phyloP scores from a whole-genome alignment of 1,140 invertebrate genomes.

The Trichomalopsis sarcophagae region DNA sequence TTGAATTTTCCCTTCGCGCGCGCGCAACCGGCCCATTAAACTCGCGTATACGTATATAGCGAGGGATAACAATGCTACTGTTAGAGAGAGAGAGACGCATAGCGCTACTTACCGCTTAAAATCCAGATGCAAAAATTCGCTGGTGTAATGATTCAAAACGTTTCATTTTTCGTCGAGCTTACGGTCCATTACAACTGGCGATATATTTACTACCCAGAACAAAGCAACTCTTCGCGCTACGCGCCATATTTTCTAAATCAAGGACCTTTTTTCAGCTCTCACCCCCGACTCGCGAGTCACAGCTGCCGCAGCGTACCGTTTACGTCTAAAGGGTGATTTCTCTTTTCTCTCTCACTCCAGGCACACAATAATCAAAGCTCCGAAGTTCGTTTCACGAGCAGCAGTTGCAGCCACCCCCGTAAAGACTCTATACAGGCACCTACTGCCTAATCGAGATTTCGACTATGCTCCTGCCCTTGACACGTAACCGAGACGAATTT shows the following conservation, averaged over 20 bases:
- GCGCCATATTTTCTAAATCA: neutral
- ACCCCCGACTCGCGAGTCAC: constrained; percentile 7
- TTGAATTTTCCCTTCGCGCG: constrained; percentile 33
- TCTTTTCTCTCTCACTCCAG: constrained; percentile 21
- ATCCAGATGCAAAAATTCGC: neutral
- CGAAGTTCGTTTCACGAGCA: constrained; percentile 25
- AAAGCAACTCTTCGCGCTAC: no score
- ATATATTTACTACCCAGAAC: no score
- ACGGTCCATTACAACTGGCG: no score
- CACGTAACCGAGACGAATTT: constrained; percentile 18
- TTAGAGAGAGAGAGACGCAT: neutral
- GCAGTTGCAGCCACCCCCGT: neutral
- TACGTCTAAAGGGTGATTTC: constrained; percentile 16
- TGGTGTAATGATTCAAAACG: neutral
- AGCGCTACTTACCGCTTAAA: no score
- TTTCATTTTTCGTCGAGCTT: no score
- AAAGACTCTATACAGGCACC: neutral
- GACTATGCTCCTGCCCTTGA: neutral
- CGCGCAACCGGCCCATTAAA: constrained; percentile 3
- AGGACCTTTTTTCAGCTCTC: neutral
- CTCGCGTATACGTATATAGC: neutral
- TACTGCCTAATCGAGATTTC: constrained; percentile 18
- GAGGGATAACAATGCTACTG: neutral
- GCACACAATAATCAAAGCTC: constrained; percentile 25
- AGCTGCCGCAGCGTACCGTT: constrained; percentile 12